phyloP scores from a whole-genome alignment of 2,797 vertebrate genomes.

The Chelon labrosus region DNA sequence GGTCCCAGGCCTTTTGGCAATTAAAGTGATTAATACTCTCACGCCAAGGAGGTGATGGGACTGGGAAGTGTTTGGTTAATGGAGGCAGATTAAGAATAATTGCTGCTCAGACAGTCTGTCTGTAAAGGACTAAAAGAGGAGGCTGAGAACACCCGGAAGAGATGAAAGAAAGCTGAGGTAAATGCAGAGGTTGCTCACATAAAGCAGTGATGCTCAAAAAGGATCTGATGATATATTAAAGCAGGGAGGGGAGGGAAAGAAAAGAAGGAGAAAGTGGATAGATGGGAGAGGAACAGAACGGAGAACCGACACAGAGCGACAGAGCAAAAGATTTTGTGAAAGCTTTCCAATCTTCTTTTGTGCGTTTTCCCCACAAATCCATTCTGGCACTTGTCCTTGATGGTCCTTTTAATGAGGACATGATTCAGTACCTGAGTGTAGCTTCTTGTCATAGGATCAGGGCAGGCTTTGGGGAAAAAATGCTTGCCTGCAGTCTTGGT shows the following conservation, averaged over 20 bases:
- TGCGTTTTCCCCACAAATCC: not conserved
- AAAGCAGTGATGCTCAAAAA: slow-evolving; percentile 19
- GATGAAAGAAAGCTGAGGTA: slow-evolving; percentile 11
- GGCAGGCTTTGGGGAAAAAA: not conserved
- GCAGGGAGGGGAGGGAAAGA: not conserved
- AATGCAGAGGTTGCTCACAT: slow-evolving; percentile 13
- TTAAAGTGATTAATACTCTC: slow-evolving; percentile 79
- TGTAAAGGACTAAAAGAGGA: slow-evolving; percentile 63
- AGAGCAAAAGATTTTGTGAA: slow-evolving; percentile 25
- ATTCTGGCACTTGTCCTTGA: slow-evolving; percentile 34
- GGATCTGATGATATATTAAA: slow-evolving; percentile 1
- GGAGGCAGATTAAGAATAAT: slow-evolving; percentile 77
- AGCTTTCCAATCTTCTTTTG: slow-evolving; percentile 34
- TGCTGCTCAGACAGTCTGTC: slow-evolving; percentile 53
- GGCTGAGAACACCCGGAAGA: slow-evolving; percentile 47
- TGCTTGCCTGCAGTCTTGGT: not conserved
- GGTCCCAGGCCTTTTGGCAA: slow-evolving; percentile 68
- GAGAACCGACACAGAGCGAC: slow-evolving; percentile 1
- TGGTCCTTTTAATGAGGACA: slow-evolving; percentile 9
- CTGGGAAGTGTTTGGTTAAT: slow-evolving; percentile 58
- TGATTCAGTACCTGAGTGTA: slow-evolving; percentile 7
- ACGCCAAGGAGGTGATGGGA: slow-evolving; percentile 35
- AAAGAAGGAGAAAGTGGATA: not conserved
- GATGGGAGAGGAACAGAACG: slow-evolving; percentile 3
- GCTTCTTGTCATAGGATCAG: not conserved